Percentiles rank a stretch among this genome's conserved stretches.
phyloP scores from a whole-genome alignment of 2,888 invertebrate species.

The Boloria euphrosyne region DNA sequence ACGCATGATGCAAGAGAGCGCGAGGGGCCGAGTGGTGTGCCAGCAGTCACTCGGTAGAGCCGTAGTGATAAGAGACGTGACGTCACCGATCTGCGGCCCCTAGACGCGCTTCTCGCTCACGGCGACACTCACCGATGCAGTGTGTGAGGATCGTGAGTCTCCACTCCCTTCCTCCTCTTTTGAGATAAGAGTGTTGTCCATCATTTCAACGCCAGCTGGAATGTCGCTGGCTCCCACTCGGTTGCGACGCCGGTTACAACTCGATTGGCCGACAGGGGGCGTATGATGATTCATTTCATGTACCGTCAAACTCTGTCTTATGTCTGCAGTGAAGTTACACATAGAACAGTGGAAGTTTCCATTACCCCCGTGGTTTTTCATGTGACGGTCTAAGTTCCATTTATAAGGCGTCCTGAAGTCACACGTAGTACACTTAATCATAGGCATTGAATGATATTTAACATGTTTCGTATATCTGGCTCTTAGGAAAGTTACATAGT shows the following conservation, averaged over 20 bases:
- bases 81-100: constrained; percentile 59
- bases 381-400: constrained; percentile 96
- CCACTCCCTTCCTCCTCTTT: constrained; percentile 79
- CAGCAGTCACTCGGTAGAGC: constrained; percentile 37
- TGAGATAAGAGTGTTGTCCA: constrained; percentile 57
- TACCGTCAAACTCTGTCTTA: constrained; percentile 94
- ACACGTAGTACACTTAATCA: constrained; percentile 96
- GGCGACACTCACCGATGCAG: constrained; percentile 70
- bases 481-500: constrained; percentile 94
- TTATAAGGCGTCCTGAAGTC: constrained; percentile 96
- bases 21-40: constrained; percentile 52
- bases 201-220: constrained; percentile 56
- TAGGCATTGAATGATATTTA: constrained; percentile 96
- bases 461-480: constrained; percentile 95
- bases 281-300: constrained; percentile 96
- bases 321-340: constrained; percentile 95
- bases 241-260: constrained; percentile 83
- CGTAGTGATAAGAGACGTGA: constrained; percentile 59
- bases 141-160: constrained; percentile 73
- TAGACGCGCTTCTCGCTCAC: constrained; percentile 56
- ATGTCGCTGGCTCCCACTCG: constrained; percentile 89
- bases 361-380: constrained; percentile 93
- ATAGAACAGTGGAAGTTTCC: constrained; percentile 93
- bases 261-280: constrained; percentile 88
- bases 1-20: constrained; percentile 57